Percentiles rank a stretch among this genome's conserved stretches.
phyloP scores from a whole-genome alignment of 2,888 invertebrate species.

The Morinoia aosen region DNA sequence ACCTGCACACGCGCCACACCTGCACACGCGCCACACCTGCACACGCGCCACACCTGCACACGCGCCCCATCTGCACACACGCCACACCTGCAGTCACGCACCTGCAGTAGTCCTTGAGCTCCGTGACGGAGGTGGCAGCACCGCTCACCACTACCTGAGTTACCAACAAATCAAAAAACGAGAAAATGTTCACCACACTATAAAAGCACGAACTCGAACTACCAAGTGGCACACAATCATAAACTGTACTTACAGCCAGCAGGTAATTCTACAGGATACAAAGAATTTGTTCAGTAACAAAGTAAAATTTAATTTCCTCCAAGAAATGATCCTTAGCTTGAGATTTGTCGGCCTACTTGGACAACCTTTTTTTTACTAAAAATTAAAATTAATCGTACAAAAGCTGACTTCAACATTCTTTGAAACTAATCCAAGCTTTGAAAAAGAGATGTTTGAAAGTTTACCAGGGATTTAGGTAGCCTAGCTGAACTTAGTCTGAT shows the following conservation, averaged over 20 bases:
- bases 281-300: too few relatives aligned
- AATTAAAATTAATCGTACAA: not conserved
- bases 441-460: not conserved
- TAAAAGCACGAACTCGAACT: too few relatives aligned
- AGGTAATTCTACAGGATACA: not conserved
- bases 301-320: too few relatives aligned
- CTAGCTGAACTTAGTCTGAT: not conserved
- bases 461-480: not conserved
- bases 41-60: too few relatives aligned
- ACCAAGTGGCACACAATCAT: not conserved
- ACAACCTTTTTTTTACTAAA: not conserved
- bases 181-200: not conserved
- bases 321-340: not conserved
- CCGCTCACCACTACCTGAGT: constrained; percentile 85
- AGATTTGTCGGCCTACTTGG: not conserved
- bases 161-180: not conserved
- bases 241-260: not conserved
- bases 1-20: too few relatives aligned
- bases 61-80: too few relatives aligned
- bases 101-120: constrained; percentile 83
- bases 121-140: constrained; percentile 80
- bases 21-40: too few relatives aligned
- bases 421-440: not conserved
- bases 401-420: not conserved
- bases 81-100: constrained; percentile 77